These are phyloP conservation scores for Melanotaenia maccullochi DNA, from an alignment of 2,797 vertebrate species.

Conservation along the genomic window DNA sequence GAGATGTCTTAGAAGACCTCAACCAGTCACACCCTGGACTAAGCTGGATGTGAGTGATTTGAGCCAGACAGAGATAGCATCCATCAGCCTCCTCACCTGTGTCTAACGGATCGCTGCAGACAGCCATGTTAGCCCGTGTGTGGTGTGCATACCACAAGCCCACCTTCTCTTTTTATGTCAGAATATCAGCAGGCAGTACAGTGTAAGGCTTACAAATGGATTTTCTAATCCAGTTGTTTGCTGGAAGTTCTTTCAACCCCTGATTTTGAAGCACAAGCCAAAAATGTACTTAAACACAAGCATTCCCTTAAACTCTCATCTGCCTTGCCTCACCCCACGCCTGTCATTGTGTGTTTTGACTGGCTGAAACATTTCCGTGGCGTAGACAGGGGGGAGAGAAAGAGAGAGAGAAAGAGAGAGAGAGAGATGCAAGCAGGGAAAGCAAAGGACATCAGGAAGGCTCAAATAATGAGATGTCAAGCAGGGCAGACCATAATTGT, in stretches of 20 bases:
- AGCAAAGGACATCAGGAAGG: constrained; percentile 74
- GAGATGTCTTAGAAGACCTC: constrained; percentile 68
- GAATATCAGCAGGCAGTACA: constrained; percentile 70
- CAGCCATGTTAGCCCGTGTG: constrained; percentile 65
- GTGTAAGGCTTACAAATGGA: constrained; percentile 77
- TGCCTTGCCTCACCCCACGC: constrained; percentile 42
- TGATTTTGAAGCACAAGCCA: constrained; percentile 74
- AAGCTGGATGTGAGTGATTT: constrained; percentile 61
- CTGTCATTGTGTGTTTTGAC: constrained; percentile 67
- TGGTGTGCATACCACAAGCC: constrained; percentile 64
- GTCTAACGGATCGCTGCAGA: constrained; percentile 70
- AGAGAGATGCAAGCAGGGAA: constrained; percentile 51
- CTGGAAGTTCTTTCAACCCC: constrained; percentile 72
- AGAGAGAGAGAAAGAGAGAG: background rate
- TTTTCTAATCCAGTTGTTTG: constrained; percentile 83
- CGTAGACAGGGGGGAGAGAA: background rate
- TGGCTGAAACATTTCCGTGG: constrained; percentile 55
- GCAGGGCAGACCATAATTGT: constrained; percentile 78
- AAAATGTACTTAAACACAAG: constrained; percentile 79
- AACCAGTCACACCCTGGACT: constrained; percentile 55
- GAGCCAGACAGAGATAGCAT: constrained; percentile 67
- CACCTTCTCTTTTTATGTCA: constrained; percentile 70
- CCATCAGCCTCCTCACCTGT: constrained; percentile 74
- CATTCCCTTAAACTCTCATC: constrained; percentile 59
- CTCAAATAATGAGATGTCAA: constrained; percentile 82